A percentile compares a stretch with the other conserved stretches of the same genome.
phyloP scores from a whole-genome alignment of 2,888 invertebrate species.

The Catocala fraxini region DNA sequence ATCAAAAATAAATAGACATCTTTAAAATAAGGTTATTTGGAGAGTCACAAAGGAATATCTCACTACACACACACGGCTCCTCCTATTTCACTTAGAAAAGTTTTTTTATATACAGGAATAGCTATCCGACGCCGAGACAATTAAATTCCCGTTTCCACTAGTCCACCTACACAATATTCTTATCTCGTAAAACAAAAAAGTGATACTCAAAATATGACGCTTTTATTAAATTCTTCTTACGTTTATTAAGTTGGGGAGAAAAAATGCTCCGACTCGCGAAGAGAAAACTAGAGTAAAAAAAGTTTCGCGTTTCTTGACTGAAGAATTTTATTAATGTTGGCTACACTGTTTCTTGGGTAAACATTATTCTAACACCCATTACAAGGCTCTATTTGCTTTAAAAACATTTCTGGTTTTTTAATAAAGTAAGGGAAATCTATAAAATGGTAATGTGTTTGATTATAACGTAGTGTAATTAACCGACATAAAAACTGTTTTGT shows the following conservation, averaged over 20 bases:
- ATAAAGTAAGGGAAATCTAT: constrained; percentile 12
- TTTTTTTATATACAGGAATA: constrained; percentile 26
- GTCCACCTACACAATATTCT: constrained; percentile 47
- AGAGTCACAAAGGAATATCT: constrained; percentile 5
- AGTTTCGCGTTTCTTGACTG: constrained; percentile 75
- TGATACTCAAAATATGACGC: constrained; percentile 74
- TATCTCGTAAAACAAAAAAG: constrained; percentile 55
- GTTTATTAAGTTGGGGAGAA: constrained; percentile 74
- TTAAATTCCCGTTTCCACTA: constrained; percentile 45
- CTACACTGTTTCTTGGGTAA: constrained; percentile 67
- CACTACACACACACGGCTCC: constrained; percentile 4
- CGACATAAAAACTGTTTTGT: no score
- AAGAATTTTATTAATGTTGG: constrained; percentile 81
- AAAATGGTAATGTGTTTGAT: background rate
- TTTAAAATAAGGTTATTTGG: no score
- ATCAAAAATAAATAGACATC: no score
- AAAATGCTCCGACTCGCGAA: constrained; percentile 72
- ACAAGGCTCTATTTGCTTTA: constrained; percentile 50
- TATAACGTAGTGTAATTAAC: no score
- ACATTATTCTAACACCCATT: constrained; percentile 68
- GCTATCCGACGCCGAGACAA: constrained; percentile 31
- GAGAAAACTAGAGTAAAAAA: constrained; percentile 68
- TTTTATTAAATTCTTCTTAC: constrained; percentile 84
- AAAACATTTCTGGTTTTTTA: constrained; percentile 38
- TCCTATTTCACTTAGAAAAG: constrained; percentile 11